Evolutionary conservation across 2,888 invertebrate genomes (phyloP).

Genomic region (Cancer borealis): DNA sequence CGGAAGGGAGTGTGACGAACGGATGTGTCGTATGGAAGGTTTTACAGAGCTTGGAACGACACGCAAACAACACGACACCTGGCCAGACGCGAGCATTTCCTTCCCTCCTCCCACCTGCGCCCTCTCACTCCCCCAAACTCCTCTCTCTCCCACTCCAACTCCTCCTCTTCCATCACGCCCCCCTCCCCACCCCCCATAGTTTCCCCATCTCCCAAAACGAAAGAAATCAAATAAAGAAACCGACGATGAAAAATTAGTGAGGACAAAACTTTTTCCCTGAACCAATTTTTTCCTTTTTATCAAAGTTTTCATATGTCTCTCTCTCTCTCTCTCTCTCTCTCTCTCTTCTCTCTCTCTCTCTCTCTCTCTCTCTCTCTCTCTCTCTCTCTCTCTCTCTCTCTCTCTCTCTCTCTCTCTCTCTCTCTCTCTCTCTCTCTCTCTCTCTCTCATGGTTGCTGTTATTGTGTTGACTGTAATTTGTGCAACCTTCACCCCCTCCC

Average conservation of each 20-base stretch:
- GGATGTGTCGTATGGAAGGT: slow-evolving; percentile 67
- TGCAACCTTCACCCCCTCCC: not conserved
- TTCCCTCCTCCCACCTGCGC: not conserved
- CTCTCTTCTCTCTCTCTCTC: not conserved
- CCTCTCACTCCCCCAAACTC: not conserved
- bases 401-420: slow-evolving; percentile 30
- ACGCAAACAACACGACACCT: slow-evolving; percentile 58
- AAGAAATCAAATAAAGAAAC: not conserved
- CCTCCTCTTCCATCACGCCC: not conserved
- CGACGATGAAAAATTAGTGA: not conserved
- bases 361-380: slow-evolving; percentile 10
- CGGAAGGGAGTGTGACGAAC: slow-evolving; percentile 58
- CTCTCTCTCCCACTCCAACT: not conserved
- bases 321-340: not conserved
- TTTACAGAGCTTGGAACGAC: slow-evolving; percentile 51
- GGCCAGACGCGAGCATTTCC: slow-evolving; percentile 55
- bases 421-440: slow-evolving; percentile 28
- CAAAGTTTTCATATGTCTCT: not conserved
- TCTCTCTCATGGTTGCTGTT: not conserved
- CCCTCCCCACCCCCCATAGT: not conserved
- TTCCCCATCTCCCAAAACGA: not conserved
- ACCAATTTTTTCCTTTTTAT: not conserved
- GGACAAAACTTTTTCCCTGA: not conserved
- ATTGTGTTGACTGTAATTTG: slow-evolving; percentile 44
- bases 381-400: not conserved